Evolutionary conservation across 2,113 vertebrate species (phyloP).

Genomic region (Nothoprocta pentlandii): DNA sequence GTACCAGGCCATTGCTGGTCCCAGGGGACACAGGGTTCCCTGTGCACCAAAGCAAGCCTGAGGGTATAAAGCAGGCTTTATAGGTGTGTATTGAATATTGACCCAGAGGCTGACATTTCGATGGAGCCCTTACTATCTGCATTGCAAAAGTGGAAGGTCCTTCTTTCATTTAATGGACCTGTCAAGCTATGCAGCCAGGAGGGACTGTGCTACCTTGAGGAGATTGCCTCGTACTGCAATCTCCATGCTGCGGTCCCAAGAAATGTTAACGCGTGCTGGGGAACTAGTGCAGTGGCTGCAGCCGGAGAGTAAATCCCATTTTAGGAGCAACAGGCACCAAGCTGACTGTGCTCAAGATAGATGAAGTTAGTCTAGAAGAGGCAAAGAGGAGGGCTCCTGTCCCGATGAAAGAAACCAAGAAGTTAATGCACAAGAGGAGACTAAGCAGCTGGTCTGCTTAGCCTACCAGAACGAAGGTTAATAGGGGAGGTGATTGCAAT

Average conservation of each 20-base stretch:
- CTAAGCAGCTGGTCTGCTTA: not conserved
- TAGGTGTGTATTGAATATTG: not conserved
- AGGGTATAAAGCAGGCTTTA: not conserved
- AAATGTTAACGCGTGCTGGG: rapidly evolving
- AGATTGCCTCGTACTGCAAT: not conserved
- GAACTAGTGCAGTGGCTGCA: not conserved
- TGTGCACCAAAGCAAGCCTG: not conserved
- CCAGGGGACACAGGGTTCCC: not conserved
- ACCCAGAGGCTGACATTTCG: not conserved
- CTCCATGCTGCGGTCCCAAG: not conserved
- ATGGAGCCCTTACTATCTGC: not conserved
- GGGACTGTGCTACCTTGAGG: no score
- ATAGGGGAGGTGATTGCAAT: not conserved
- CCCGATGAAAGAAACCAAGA: not conserved
- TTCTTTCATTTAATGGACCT: not conserved
- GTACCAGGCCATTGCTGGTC: not conserved
- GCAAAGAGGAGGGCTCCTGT: not conserved
- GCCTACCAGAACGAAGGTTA: not conserved
- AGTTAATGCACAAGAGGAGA: not conserved
- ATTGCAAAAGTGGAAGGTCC: not conserved
- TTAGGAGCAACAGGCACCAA: not conserved
- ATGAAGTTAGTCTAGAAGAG: not conserved
- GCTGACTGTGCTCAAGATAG: not conserved
- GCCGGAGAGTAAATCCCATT: not conserved
- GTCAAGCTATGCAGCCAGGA: not conserved